Conservation (phyloP, 2,888 invertebrate genomes). For the Dasypolia templi region DNA sequence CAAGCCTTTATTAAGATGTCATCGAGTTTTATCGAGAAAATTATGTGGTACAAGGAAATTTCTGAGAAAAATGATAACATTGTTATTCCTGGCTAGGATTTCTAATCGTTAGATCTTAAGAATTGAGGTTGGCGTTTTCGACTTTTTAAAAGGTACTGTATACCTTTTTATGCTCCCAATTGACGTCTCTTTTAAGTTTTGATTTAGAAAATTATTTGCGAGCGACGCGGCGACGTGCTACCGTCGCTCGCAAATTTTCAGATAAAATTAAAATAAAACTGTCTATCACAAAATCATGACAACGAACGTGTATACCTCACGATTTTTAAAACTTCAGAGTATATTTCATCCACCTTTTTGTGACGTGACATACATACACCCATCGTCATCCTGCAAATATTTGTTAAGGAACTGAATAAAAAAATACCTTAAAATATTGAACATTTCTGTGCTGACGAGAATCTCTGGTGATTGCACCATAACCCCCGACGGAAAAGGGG, state of each 20-base stretch:
- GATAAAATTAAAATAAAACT: neutral
- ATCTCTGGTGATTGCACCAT: neutral
- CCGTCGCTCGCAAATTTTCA: no score
- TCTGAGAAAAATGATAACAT: conserved; percentile 36
- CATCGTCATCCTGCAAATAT: neutral
- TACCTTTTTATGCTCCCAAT: neutral
- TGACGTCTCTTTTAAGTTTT: neutral
- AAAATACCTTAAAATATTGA: neutral
- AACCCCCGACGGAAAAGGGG: no score
- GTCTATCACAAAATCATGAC: neutral
- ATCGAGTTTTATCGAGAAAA: conserved; percentile 57
- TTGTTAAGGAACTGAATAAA: neutral
- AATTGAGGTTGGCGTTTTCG: neutral
- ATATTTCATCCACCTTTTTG: neutral
- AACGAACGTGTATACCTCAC: neutral
- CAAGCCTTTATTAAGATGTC: conserved; percentile 64
- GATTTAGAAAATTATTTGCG: neutral
- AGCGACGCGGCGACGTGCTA: neutral
- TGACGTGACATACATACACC: neutral
- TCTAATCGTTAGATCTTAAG: neutral
- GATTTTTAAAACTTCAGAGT: neutral
- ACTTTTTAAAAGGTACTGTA: neutral
- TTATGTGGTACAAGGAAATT: conserved; percentile 48
- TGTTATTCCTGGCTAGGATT: conserved; percentile 9
- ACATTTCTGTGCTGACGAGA: neutral